Percentiles rank a stretch among this genome's conserved stretches.
These are phyloP conservation scores for Cerastoderma edule DNA, from an alignment of 2,888 invertebrate genomes.

Conservation along the genomic window DNA sequence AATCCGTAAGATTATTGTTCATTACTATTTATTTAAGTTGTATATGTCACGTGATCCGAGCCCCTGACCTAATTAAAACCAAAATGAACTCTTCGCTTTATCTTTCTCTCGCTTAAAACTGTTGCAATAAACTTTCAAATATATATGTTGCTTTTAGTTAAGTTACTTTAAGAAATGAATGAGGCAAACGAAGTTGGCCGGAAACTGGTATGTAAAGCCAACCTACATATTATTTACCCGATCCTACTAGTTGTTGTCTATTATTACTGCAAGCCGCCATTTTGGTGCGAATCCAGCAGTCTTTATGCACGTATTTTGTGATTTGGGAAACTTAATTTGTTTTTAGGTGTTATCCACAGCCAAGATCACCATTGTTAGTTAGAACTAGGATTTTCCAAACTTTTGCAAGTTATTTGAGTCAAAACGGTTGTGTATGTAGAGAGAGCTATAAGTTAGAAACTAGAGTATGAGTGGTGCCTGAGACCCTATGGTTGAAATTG, in stretches of 20 bases:
- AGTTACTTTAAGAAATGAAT: conserved; percentile 40
- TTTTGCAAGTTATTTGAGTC: conserved; percentile 38
- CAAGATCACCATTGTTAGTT: neutral
- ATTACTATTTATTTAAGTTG: too few species aligned
- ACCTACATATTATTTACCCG: conserved; percentile 8
- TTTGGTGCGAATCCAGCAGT: conserved; percentile 32
- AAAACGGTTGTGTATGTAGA: neutral
- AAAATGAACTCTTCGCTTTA: too few species aligned
- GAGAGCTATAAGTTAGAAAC: conserved; percentile 18
- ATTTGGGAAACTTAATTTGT: conserved; percentile 9
- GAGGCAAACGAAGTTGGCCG: conserved; percentile 43
- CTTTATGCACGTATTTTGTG: conserved; percentile 47
- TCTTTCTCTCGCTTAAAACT: conserved; percentile 1
- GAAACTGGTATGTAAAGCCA: conserved; percentile 57
- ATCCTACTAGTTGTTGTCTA: neutral
- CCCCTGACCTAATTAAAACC: neutral
- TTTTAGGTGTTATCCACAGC: too few species aligned
- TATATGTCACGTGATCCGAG: conserved; percentile 25
- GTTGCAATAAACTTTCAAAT: neutral
- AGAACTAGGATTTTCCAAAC: conserved; percentile 28
- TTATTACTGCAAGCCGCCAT: conserved; percentile 42
- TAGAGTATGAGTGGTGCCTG: too few species aligned
- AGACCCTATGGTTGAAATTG: too few species aligned
- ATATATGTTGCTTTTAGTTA: conserved; percentile 20
- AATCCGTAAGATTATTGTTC: too few species aligned